Evolutionary conservation across 2,113 vertebrate species (phyloP).

Genomic region (Neodontobutis hainanensis): DNA sequence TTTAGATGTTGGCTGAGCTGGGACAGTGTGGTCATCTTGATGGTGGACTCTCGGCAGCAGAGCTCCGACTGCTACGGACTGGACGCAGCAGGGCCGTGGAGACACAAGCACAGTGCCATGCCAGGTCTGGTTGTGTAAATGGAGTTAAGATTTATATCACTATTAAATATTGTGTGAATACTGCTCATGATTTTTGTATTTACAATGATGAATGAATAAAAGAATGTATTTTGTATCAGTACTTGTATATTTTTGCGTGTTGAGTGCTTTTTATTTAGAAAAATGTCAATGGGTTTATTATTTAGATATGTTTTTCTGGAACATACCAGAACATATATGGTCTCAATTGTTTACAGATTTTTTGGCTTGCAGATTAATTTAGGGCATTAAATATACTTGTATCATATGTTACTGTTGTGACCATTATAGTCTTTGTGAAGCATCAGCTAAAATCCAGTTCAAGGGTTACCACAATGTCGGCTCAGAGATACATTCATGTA

Average conservation of each 20-base stretch:
- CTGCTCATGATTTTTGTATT: conserved; percentile 65
- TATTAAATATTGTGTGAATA: conserved; percentile 68
- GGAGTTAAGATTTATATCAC: conserved; percentile 64
- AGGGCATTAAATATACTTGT: too few species aligned
- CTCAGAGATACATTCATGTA: too few species aligned
- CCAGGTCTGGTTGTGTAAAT: conserved; percentile 62
- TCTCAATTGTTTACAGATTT: too few species aligned
- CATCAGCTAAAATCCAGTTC: too few species aligned
- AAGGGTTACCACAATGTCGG: too few species aligned
- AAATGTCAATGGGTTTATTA: too few species aligned
- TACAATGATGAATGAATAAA: conserved; percentile 78
- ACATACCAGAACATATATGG: too few species aligned
- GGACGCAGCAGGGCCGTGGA: conserved; percentile 12
- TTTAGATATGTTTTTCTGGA: too few species aligned
- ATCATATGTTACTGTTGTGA: too few species aligned
- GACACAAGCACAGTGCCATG: conserved; percentile 25
- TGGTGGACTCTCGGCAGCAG: conserved; percentile 2
- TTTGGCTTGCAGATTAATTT: too few species aligned
- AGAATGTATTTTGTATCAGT: conserved; percentile 83
- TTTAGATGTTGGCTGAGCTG: conserved; percentile 46
- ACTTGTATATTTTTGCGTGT: conserved; percentile 15
- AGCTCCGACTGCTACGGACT: conserved; percentile 27
- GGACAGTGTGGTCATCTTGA: conserved; percentile 27
- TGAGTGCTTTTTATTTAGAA: conserved; percentile 20
- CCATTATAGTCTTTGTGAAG: too few species aligned